These are phyloP conservation scores for Scrobipalpa costella DNA, from an alignment of 2,888 invertebrate genomes.

Conservation along the genomic window DNA sequence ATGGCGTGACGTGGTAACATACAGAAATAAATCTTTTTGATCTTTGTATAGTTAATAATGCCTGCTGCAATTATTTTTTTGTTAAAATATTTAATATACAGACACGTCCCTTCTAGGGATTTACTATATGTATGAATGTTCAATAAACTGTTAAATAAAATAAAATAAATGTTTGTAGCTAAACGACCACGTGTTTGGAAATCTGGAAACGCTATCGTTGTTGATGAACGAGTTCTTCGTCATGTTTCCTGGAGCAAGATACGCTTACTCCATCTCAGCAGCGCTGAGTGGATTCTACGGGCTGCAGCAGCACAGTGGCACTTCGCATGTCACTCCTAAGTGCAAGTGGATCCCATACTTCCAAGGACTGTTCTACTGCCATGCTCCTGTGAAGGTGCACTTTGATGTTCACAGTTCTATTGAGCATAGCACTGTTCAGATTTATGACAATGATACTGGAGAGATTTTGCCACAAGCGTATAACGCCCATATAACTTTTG, in stretches of 20 bases:
- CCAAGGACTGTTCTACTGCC: constrained; percentile 66
- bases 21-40: too few relatives aligned
- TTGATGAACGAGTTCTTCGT: constrained; percentile 70
- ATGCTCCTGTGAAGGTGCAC: constrained; percentile 62
- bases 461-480: constrained; percentile 55
- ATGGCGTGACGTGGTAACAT: too few relatives aligned
- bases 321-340: constrained; percentile 43
- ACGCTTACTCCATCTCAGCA: constrained; percentile 64
- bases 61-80: too few relatives aligned
- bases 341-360: constrained; percentile 72
- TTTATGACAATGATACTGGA: constrained; percentile 65
- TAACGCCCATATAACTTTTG: constrained; percentile 60
- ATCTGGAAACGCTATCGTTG: constrained; percentile 54
- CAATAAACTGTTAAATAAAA: too few relatives aligned
- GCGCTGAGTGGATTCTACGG: constrained; percentile 59
- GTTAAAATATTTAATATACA: too few relatives aligned
- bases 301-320: constrained; percentile 54
- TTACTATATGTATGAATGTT: too few relatives aligned
- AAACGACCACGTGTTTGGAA: constrained; percentile 64
- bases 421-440: constrained; percentile 49
- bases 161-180: too few relatives aligned
- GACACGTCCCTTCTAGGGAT: too few relatives aligned
- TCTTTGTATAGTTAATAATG: too few relatives aligned
- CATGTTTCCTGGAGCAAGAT: constrained; percentile 60
- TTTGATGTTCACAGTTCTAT: constrained; percentile 59